Base-by-base conservation (phyloP, 35 echinoderm and acorn worm genomes). In the Lytechinus variegatus region DNA sequence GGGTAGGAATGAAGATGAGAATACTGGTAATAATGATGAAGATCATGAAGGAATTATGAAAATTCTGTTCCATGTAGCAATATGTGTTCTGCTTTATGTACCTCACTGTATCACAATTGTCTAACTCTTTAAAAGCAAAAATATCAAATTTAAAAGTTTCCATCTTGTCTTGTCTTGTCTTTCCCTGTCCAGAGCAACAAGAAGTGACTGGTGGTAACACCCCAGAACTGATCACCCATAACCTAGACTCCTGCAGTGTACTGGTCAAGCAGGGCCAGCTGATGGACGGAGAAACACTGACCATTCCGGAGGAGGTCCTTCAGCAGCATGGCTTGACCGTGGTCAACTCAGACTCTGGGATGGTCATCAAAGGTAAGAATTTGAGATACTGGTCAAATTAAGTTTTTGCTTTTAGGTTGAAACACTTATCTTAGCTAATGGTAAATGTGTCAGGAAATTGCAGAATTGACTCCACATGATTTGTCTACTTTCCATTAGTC, bases 231-330 rank as follows among this genome's bases (percentile, higher is more conserved):
- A 79, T 97, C 55, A 87, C 95, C 52, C 97, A 98, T 54, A 95
- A 97, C 87, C 93, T 98, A 53, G 98, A 99, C 92, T 97, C 97
- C 28, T 99, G 98, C 56, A 96, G 94, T 53, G 93, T 98, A 21
- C 54, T 93, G 92, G 95, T 87, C 52, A 94, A 93, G 56, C 72
- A 71, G 19, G 95, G 89, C 16, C 54, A 91, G 14, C 89, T 98
- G 52, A 89, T 54, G 16, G 54, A 94, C 4, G 94, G 94, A 29
- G 98, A 99, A 61, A 54, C 79, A 5, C 95, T 99, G 86, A 94
- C 89, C 87, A 60, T 99, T 54, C 91, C 97, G 13, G 54, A 71
- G 6, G 92, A 94, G 27, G 53, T 95, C 13, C 53, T 97, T 27
- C 53, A 96, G 24, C 71, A 97, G 61, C 97, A 94, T 52, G 66